A percentile compares a stretch with the other conserved stretches of the same genome.
Conservation (phyloP, 2,888 invertebrate species). For the Drosophila cracens region DNA sequence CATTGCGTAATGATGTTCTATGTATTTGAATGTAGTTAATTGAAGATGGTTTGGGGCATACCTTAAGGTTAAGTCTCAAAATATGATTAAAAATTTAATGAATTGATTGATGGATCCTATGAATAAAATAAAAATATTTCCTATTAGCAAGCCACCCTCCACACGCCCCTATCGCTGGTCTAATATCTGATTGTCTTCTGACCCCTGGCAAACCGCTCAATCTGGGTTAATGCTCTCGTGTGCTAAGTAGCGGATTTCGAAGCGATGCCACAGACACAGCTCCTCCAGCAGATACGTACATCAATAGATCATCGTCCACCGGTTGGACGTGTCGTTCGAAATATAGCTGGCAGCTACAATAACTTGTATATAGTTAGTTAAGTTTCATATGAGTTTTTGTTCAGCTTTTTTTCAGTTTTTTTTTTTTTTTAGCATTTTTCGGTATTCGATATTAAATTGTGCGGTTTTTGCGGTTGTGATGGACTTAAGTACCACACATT, state of each 20-base stretch:
- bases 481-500: conserved; percentile 73
- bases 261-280: conserved; percentile 21
- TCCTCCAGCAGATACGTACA: conserved; percentile 4
- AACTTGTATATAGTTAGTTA: conserved; percentile 41
- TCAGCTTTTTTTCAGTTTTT: conserved; percentile 30
- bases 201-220: background rate
- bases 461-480: conserved; percentile 76
- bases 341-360: conserved; percentile 48
- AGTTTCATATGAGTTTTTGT: conserved; percentile 44
- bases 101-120: conserved; percentile 3
- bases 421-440: conserved; percentile 41
- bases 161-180: background rate
- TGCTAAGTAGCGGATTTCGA: conserved; percentile 40
- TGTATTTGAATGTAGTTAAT: background rate
- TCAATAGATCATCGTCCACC: conserved; percentile 25
- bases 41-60: background rate
- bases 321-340: conserved; percentile 38
- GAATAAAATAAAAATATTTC: background rate
- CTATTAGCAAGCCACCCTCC: background rate
- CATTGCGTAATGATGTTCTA: background rate
- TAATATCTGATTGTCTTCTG: background rate
- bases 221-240: conserved; percentile 19
- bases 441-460: conserved; percentile 79
- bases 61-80: background rate
- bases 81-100: background rate